phyloP scores from a whole-genome alignment of 2,113 vertebrate species.

The Seriola quinqueradiata region DNA sequence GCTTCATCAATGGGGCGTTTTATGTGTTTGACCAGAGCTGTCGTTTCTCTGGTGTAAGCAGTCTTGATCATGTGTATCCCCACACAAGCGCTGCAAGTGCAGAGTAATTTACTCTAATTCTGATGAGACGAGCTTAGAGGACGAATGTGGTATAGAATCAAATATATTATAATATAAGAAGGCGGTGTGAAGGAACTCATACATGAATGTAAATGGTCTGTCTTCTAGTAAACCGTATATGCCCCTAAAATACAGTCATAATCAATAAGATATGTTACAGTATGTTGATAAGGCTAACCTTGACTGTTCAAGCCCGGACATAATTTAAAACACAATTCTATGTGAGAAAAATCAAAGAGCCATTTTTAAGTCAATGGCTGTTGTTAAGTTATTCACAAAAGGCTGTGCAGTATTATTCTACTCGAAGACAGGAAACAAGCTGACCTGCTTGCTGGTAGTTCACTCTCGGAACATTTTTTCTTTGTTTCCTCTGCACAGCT shows the following conservation, averaged over 20 bases:
- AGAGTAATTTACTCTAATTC: background rate
- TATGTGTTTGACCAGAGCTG: background rate
- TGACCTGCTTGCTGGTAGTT: constrained; percentile 7
- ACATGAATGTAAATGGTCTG: background rate
- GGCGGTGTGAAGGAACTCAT: background rate
- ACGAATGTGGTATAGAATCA: background rate
- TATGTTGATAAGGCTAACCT: background rate
- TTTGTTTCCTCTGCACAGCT: constrained; percentile 11
- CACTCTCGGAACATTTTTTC: background rate
- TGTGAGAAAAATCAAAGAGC: background rate
- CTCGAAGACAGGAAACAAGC: background rate
- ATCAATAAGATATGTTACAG: background rate
- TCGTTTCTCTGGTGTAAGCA: background rate
- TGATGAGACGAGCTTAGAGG: background rate
- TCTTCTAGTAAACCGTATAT: too few relatives aligned
- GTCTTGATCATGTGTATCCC: too few relatives aligned
- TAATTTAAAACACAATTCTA: background rate
- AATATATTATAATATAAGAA: background rate
- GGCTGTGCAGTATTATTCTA: background rate
- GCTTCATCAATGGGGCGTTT: background rate
- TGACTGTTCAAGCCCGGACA: background rate
- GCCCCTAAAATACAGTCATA: background rate
- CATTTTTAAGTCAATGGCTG: background rate
- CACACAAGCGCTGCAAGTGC: background rate
- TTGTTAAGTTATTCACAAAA: background rate